These are phyloP conservation scores for Alsophila aescularia DNA, from an alignment of 2,888 invertebrate genomes.

Conservation along the genomic window DNA sequence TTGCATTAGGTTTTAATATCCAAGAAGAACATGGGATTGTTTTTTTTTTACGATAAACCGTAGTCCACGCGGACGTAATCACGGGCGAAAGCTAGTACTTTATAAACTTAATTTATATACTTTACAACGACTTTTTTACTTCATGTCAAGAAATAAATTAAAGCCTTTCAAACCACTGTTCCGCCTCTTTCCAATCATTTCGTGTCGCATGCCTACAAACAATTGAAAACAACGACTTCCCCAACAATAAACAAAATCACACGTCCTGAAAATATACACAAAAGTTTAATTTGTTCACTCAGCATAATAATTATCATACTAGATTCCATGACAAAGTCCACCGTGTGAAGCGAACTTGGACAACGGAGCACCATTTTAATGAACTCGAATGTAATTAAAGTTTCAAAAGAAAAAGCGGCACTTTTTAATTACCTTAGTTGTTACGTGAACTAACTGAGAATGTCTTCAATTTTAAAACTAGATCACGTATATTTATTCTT, in stretches of 20 bases:
- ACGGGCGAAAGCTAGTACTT: too few relatives aligned
- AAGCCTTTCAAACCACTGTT: too few relatives aligned
- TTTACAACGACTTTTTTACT: too few relatives aligned
- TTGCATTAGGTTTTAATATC: too few relatives aligned
- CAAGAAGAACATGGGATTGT: too few relatives aligned
- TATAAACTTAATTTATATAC: too few relatives aligned
- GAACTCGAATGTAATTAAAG: conserved; percentile 48
- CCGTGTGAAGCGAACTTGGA: conserved; percentile 36
- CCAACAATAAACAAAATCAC: neutral
- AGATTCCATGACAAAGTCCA: conserved; percentile 36
- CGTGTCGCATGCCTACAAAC: too few relatives aligned
- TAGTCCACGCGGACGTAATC: too few relatives aligned
- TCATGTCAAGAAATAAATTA: too few relatives aligned
- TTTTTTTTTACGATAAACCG: too few relatives aligned
- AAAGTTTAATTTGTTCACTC: conserved; percentile 36
- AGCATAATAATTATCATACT: conserved; percentile 33
- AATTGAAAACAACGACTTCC: too few relatives aligned
- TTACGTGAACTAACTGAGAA: conserved; percentile 42
- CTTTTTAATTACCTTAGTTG: conserved; percentile 48
- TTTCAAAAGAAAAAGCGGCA: conserved; percentile 47
- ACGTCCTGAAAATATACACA: conserved; percentile 4
- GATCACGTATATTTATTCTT: conserved; percentile 21
- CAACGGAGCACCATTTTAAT: conserved; percentile 44
- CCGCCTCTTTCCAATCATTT: too few relatives aligned
- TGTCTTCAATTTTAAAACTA: conserved; percentile 34